Percentiles rank a stretch among this genome's conserved stretches.
These are phyloP conservation scores for Drosophila funebris DNA, from an alignment of 1,140 invertebrate genomes.

Conservation along the genomic window DNA sequence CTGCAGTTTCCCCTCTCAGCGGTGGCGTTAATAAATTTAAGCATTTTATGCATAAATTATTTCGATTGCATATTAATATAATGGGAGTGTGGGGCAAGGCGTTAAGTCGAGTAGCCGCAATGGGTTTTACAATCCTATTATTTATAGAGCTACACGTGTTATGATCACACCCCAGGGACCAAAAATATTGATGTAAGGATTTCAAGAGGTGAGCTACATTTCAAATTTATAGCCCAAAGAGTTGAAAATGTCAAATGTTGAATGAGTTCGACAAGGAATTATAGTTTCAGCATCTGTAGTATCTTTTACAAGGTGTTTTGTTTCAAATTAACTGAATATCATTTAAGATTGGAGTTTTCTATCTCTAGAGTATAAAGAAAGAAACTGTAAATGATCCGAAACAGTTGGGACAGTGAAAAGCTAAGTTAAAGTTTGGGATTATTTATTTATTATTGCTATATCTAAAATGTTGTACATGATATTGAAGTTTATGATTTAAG, in stretches of 20 bases:
- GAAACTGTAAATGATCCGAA: too few species aligned
- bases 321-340: neutral
- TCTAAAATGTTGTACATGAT: too few species aligned
- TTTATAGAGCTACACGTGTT: conserved; percentile 74
- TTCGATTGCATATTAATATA: conserved; percentile 66
- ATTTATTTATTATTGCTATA: too few species aligned
- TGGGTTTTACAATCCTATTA: conserved; percentile 44
- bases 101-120: conserved; percentile 41
- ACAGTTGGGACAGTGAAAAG: too few species aligned
- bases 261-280: conserved; percentile 25
- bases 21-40: conserved; percentile 66
- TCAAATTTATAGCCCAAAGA: conserved; percentile 38
- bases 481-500: too few species aligned
- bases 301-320: conserved; percentile 13
- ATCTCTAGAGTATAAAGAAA: neutral
- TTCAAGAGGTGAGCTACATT: conserved; percentile 39
- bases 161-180: conserved; percentile 67
- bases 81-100: neutral
- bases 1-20: conserved; percentile 11
- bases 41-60: conserved; percentile 74
- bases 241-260: conserved; percentile 30
- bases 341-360: neutral
- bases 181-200: conserved; percentile 33
- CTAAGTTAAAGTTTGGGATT: too few species aligned
- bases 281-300: neutral